These are phyloP conservation scores for Corydoras maculifer DNA, from an alignment of 2,113 vertebrate genomes.

Conservation along the genomic window DNA sequence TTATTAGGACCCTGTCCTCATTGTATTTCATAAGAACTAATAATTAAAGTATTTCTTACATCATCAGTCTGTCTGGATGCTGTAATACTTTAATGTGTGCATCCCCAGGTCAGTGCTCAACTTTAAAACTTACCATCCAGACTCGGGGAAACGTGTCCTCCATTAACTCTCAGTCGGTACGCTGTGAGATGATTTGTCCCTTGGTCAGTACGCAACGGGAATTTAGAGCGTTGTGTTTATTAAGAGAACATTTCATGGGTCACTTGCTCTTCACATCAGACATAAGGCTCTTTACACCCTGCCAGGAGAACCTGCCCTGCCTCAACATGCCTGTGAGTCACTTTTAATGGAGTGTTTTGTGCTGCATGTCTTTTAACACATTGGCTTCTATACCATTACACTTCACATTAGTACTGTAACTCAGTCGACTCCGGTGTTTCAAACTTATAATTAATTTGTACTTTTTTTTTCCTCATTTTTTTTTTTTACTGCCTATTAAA, in stretches of 20 bases:
- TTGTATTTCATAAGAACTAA: not conserved
- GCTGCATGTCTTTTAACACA: no score
- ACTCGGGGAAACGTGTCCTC: constrained; percentile 64
- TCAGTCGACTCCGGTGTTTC: no score
- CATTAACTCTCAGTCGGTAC: constrained; percentile 54
- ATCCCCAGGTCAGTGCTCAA: constrained; percentile 52
- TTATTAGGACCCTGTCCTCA: not conserved
- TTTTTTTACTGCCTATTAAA: no score
- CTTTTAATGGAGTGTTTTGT: no score
- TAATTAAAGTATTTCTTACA: not conserved
- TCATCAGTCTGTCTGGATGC: no score
- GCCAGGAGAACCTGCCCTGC: constrained; percentile 4
- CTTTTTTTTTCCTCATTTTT: no score
- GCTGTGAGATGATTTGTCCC: constrained; percentile 69
- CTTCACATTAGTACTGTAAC: no score
- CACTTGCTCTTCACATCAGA: constrained; percentile 63
- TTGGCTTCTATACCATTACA: no score
- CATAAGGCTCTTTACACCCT: constrained; percentile 59
- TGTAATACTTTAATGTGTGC: not conserved
- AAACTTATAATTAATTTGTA: no score
- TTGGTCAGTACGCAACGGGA: constrained; percentile 66
- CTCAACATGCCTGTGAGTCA: constrained; percentile 37
- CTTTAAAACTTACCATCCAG: constrained; percentile 64
- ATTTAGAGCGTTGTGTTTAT: constrained; percentile 63
- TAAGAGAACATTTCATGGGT: constrained; percentile 61